Percentiles rank a stretch among this genome's conserved stretches.
Evolutionary conservation across 2,888 invertebrate genomes (phyloP).

Genomic region (Tricholauxania praeusta): DNA sequence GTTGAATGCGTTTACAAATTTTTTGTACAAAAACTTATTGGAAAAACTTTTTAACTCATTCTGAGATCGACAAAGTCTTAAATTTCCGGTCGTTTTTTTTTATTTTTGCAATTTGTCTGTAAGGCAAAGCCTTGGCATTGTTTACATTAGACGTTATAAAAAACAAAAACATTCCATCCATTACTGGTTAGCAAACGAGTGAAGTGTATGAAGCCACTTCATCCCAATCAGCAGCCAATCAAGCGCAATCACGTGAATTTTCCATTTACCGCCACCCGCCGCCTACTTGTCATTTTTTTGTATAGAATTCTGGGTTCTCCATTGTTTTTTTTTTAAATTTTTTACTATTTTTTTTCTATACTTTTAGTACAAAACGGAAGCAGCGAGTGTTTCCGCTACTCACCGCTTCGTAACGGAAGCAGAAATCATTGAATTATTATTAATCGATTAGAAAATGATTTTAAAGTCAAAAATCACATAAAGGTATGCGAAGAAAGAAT

Average conservation of each 20-base stretch:
- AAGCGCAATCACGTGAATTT: slow-evolving; percentile 33
- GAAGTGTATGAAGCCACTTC: neutral
- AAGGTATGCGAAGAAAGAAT: neutral
- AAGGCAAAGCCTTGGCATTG: no score
- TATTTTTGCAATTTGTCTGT: no score
- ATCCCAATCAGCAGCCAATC: slow-evolving; percentile 26
- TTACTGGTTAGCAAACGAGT: no score
- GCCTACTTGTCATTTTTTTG: neutral
- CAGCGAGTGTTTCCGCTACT: slow-evolving; percentile 2
- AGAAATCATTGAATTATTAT: slow-evolving; percentile 42
- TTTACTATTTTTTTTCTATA: neutral
- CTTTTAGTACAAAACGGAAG: neutral
- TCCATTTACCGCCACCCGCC: slow-evolving; percentile 15
- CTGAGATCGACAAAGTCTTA: no score
- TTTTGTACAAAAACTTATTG: no score
- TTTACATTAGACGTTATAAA: no score
- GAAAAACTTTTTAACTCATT: no score
- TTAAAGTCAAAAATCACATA: slow-evolving; percentile 14
- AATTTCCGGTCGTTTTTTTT: no score
- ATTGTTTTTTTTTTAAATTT: neutral
- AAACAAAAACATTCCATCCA: neutral
- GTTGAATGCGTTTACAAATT: no score
- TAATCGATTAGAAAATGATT: slow-evolving; percentile 42
- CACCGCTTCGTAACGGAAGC: slow-evolving; percentile 15
- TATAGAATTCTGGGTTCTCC: neutral